A percentile compares a stretch with the other conserved stretches of the same genome.
Conservation (phyloP, 2,113 vertebrate species). For the Petromus typicus region DNA sequence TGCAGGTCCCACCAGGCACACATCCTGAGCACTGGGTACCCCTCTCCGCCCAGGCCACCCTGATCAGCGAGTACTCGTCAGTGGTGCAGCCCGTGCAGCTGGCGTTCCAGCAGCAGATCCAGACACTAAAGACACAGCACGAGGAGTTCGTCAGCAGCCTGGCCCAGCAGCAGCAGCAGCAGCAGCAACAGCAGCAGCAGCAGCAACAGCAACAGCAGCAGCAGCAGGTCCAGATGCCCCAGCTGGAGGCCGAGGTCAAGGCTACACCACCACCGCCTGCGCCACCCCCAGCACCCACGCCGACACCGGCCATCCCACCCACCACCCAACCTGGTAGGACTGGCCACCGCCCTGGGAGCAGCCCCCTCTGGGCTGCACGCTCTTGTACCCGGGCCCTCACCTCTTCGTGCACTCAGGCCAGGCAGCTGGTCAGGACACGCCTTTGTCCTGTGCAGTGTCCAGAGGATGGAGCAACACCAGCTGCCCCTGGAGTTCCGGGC, state of each 20-base stretch:
- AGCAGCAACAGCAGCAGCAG: conserved; percentile 76
- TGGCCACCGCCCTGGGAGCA: too few relatives aligned
- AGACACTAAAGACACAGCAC: conserved; percentile 94
- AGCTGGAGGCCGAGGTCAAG: conserved; percentile 86
- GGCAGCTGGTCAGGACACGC: too few relatives aligned
- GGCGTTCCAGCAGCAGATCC: conserved; percentile 98
- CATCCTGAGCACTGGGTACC: fast-evolving
- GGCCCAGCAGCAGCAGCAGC: conserved; percentile 88
- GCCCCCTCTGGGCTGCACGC: not conserved
- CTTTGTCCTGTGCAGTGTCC: not conserved
- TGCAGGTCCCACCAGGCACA: fast-evolving
- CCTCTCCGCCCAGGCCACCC: conserved; percentile 89
- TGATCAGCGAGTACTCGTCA: conserved; percentile 94
- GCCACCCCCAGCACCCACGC: conserved; percentile 76
- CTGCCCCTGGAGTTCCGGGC: too few relatives aligned
- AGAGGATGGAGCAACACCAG: not conserved
- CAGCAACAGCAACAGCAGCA: conserved; percentile 76
- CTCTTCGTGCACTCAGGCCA: not conserved
- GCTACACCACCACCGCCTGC: conserved; percentile 81
- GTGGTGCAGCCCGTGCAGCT: conserved; percentile 96
- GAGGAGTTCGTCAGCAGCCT: conserved; percentile 95
- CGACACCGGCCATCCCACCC: conserved; percentile 77
- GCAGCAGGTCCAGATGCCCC: conserved; percentile 79
- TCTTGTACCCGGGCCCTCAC: fast-evolving
- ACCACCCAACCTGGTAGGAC: conserved; percentile 86